Conservation (phyloP, 2,113 vertebrate species). For the Bostrychus sinensis region DNA sequence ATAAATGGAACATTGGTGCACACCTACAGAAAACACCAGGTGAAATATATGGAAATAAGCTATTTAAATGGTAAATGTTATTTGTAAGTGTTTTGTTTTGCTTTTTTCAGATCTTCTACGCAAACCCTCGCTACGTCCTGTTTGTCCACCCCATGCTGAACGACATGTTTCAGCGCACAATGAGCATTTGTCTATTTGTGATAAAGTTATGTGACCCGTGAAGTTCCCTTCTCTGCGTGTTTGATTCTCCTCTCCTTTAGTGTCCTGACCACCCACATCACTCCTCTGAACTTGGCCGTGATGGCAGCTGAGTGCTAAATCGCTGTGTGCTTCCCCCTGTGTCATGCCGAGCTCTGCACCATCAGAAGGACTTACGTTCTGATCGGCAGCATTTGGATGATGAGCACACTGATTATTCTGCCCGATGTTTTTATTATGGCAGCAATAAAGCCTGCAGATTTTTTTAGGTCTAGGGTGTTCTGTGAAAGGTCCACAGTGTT, state of each 20-base stretch:
- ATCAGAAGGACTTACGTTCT: conserved; percentile 45
- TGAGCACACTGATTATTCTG: conserved; percentile 27
- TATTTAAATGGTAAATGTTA: too few species aligned
- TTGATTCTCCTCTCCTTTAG: conserved; percentile 39
- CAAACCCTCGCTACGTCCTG: conserved; percentile 70
- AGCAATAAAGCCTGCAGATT: conserved; percentile 31
- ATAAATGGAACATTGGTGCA: neutral
- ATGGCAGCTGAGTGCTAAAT: conserved; percentile 1
- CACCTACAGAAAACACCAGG: conserved; percentile 3
- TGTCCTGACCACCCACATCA: neutral
- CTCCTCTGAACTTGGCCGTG: neutral
- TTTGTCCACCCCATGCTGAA: conserved; percentile 65
- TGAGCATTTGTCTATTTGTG: conserved; percentile 22
- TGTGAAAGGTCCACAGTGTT: conserved; percentile 49
- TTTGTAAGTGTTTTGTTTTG: neutral
- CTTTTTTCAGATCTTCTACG: neutral
- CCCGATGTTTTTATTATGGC: conserved; percentile 60
- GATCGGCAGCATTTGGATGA: conserved; percentile 61
- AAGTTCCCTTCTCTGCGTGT: conserved; percentile 53
- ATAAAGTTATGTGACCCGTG: conserved; percentile 9
- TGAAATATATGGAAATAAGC: too few species aligned
- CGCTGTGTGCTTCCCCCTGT: neutral
- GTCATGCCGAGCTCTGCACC: conserved; percentile 51
- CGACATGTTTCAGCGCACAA: conserved; percentile 52
- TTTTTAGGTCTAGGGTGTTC: conserved; percentile 38